These are phyloP conservation scores for Synergus japonicus DNA, from an alignment of 2,888 invertebrate genomes.

Conservation along the genomic window DNA sequence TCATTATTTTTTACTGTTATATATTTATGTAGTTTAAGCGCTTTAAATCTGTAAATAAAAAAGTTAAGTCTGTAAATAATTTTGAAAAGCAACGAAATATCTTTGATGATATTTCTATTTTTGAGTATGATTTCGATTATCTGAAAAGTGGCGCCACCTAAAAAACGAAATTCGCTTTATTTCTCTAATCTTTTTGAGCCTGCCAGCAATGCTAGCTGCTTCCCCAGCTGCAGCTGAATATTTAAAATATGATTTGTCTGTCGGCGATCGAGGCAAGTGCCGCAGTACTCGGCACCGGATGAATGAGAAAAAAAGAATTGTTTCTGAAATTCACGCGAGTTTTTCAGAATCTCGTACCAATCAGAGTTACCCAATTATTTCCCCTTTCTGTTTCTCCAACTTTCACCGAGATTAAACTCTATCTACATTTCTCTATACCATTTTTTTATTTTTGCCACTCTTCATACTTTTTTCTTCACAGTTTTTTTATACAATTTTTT, in stretches of 20 bases:
- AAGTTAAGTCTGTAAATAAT: too few relatives aligned
- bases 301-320: conserved; percentile 33
- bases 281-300: conserved; percentile 26
- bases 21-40: too few relatives aligned
- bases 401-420: conserved; percentile 35
- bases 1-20: too few relatives aligned
- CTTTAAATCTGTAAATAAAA: too few relatives aligned
- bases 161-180: conserved; percentile 23
- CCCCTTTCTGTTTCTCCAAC: background rate
- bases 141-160: background rate
- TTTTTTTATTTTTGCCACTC: background rate
- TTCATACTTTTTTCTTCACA: background rate
- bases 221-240: conserved; percentile 38
- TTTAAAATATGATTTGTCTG: conserved; percentile 42
- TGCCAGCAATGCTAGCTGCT: background rate
- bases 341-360: conserved; percentile 40
- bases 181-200: conserved; percentile 34
- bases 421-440: background rate
- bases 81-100: too few relatives aligned
- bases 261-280: conserved; percentile 36
- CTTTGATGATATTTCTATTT: background rate
- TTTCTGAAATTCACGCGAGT: conserved; percentile 36
- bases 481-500: too few relatives aligned
- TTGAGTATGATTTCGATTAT: background rate
- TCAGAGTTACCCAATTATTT: conserved; percentile 38